Evolutionary conservation across 2,888 invertebrate species (phyloP).

Genomic region (Folsomia manolachei): DNA sequence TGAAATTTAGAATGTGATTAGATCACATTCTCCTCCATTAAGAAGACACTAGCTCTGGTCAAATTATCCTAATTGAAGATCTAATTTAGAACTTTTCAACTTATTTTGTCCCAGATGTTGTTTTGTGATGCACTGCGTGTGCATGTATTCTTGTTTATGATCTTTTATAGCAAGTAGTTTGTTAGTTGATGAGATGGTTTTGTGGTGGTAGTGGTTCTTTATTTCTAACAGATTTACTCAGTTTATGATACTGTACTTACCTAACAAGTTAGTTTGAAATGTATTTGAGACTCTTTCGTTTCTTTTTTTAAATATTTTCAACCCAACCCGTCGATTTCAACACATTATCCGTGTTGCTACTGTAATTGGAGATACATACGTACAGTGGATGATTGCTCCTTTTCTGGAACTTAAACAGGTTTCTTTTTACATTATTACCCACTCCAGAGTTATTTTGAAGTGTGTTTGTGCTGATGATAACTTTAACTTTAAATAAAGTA

Average conservation of each 20-base stretch:
- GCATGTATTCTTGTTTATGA: neutral
- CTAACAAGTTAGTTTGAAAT: too few species aligned
- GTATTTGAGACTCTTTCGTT: too few species aligned
- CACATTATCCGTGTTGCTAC: neutral
- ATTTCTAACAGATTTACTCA: neutral
- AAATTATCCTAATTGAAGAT: slow-evolving; percentile 15
- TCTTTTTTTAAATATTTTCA: too few species aligned
- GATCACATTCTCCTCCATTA: slow-evolving; percentile 15
- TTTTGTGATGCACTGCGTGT: neutral
- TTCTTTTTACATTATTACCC: neutral
- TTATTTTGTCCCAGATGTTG: slow-evolving; percentile 1
- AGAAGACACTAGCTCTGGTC: neutral
- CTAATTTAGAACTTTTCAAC: slow-evolving; percentile 6
- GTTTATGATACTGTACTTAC: too few species aligned
- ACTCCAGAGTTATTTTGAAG: neutral
- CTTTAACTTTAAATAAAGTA: neutral
- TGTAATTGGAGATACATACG: neutral
- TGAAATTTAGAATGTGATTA: slow-evolving; percentile 13
- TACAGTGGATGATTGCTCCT: neutral
- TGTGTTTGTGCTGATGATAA: neutral
- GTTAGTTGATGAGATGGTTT: too few species aligned
- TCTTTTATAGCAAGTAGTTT: neutral
- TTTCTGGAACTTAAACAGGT: neutral
- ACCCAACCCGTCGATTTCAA: neutral
- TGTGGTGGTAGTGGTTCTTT: neutral